Percentiles rank a stretch among this genome's conserved stretches.
These are phyloP conservation scores for Macrosteles quadrilineatus DNA, from an alignment of 1,140 invertebrate species.

Conservation along the genomic window DNA sequence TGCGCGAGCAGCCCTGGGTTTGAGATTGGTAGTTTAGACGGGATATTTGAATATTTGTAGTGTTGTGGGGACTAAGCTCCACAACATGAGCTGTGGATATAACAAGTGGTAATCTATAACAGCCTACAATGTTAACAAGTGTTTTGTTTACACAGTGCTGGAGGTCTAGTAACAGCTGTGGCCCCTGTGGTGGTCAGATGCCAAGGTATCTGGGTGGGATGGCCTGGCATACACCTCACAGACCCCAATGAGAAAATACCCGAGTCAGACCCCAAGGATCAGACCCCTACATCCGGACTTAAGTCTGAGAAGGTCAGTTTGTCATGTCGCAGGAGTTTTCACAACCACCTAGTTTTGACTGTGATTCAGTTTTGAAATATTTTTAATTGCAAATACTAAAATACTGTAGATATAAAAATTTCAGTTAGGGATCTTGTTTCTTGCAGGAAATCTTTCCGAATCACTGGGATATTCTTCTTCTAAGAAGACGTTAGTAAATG, in stretches of 20 bases:
- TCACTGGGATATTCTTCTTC: too few species aligned
- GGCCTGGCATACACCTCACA: slow-evolving; percentile 80
- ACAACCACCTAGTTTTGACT: background rate
- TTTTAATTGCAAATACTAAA: slow-evolving; percentile 21
- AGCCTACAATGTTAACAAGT: too few species aligned
- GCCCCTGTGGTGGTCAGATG: slow-evolving; percentile 84
- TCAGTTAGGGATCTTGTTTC: too few species aligned
- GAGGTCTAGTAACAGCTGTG: slow-evolving; percentile 86
- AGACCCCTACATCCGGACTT: slow-evolving; percentile 80
- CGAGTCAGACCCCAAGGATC: slow-evolving; percentile 80
- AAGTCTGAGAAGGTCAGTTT: slow-evolving; percentile 76
- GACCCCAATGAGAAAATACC: slow-evolving; percentile 73
- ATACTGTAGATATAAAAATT: too few species aligned
- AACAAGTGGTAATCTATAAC: too few species aligned
- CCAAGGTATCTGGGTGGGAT: slow-evolving; percentile 85
- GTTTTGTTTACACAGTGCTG: slow-evolving; percentile 61
- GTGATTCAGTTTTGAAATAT: background rate
- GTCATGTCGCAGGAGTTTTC: slow-evolving; percentile 13
- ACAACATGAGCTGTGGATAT: too few species aligned
- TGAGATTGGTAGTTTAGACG: too few species aligned
- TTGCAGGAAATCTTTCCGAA: too few species aligned
- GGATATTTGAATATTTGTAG: too few species aligned
- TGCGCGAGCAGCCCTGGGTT: too few species aligned
- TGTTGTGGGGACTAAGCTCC: too few species aligned
- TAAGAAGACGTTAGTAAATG: too few species aligned